Base-by-base conservation (phyloP, 1,140 invertebrate species). In the Drosophila willistoni region DNA sequence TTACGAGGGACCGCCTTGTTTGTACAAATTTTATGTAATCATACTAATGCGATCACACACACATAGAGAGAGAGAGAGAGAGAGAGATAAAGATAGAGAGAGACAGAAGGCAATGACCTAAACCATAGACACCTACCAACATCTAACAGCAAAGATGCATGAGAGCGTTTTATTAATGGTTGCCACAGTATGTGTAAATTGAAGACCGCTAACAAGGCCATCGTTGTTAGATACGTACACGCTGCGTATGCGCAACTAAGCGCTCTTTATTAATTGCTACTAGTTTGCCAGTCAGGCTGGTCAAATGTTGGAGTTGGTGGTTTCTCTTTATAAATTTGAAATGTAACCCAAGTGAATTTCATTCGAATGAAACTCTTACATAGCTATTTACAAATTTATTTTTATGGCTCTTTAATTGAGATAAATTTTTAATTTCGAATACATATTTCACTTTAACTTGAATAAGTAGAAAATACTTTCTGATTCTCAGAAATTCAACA, bases 1-100 rank as follows among this genome's bases (percentile, higher is more conserved):
- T 63, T 64, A 56, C 61, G 19, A 36, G 47, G 42, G 42, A 56
- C 60, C 36, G 51, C 51, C 33, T 56, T 64, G 47, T 59, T 68
- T 81, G 71, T 79, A 64, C 44, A 78, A 74, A 78, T 84, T 77
- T 89, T 89, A 79, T 89, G 84, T 81, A 89, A 89, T 89, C 84
- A 89, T 85, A 84, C 85, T 89, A 89, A 89, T 89, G 84, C 80
- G 57, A 68, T 22, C 68, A 63, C 42, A 36, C 39, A 19, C 60
- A 62, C 19, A 22, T 12, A 54, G 10, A 69, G 47, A 64, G 57
- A 62, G 2, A 9, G 7, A 47, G 14, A 47, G 1, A 51, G 42
- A 47, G 7, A 47, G 14, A 47, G n/a, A n/a, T n/a, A n/a, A n/a
- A 54, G 10, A 69, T 42, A 64, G 57, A 62, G 2, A 9, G 7